Evolutionary conservation across 2,888 invertebrate species (phyloP), one percentile per base, ranked within the genome.

Genomic region (Luperina nickerlii): DNA sequence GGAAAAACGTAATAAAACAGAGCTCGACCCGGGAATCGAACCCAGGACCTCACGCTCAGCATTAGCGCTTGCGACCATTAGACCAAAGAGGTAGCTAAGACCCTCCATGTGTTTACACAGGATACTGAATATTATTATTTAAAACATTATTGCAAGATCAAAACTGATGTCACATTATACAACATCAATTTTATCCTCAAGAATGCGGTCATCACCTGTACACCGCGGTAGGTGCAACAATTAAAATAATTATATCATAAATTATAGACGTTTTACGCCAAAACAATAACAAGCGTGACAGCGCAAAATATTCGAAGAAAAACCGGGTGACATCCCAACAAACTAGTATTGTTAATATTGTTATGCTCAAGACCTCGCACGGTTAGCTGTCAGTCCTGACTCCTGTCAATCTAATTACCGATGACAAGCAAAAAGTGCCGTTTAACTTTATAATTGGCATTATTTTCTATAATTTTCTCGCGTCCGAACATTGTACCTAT

Each of bases 381-480:
- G 27, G 20, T 76, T 68, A 27, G 32, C 66, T 57, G 77, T 80
- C 79, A 81, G 51, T 18, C 32, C 63, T 78, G 78, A 81, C 78
- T 20, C 51, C 68, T 83, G 79, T 87, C 78, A 82, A 81, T 87
- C 83, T 88, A 89, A 88, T 88, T 88, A 83, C 60, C 24, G 27
- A 69, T 79, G 79, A 83, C 63, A 78, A 48, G 70, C 74, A 79
- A 79, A 75, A 87, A 83, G 57, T 67, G 9, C 54, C 48, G 69
- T 74, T 88, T 79, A 78, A 67, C 60, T 76, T 20, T 78, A 54
- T 89, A 88, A 89, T 87, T 88, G 87, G 82, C 76, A 79, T 83
- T 81, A 83, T 89, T 87, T 86, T 85, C 78, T 81, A 77, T 84
- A 81, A 82, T 82, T 86, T 85, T 76, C 85, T 79, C 74, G 81